These are phyloP conservation scores for Oxyura jamaicensis DNA, from an alignment of 2,113 vertebrate species.

Conservation along the genomic window DNA sequence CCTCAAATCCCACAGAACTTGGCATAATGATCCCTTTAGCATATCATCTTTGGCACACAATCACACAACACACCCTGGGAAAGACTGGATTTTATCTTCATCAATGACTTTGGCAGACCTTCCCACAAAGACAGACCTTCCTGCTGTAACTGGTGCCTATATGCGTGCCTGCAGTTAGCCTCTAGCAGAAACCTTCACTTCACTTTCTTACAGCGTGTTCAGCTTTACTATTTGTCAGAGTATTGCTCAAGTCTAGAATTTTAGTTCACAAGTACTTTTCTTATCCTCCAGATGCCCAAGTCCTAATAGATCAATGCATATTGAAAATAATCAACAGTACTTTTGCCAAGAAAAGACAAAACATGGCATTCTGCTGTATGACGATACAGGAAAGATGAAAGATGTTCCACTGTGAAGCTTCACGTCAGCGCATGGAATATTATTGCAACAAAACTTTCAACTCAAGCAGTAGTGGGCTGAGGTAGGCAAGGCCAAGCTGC, in stretches of 20 bases:
- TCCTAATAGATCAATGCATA: not conserved
- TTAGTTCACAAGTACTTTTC: not conserved
- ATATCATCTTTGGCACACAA: slow-evolving; percentile 29
- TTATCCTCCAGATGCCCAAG: not conserved
- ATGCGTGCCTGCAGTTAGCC: not conserved
- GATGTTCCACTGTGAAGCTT: not conserved
- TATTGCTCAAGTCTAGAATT: not conserved
- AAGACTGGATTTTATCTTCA: slow-evolving; percentile 31
- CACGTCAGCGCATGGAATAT: not conserved
- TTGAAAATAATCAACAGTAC: not conserved
- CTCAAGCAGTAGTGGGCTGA: not conserved
- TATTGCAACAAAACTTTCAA: not conserved
- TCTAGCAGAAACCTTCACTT: not conserved
- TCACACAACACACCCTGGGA: not conserved
- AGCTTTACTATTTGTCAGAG: not conserved
- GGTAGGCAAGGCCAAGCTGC: not conserved
- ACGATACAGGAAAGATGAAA: not conserved
- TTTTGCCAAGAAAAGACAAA: not conserved
- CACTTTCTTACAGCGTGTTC: not conserved
- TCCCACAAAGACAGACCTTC: not conserved
- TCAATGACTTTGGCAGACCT: slow-evolving; percentile 7
- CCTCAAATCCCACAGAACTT: slow-evolving; percentile 14
- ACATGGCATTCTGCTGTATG: not conserved
- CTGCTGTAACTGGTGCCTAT: not conserved
- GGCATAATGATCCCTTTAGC: not conserved